Conservation (phyloP, 1,140 invertebrate species). For the Saxidomus purpurata region DNA sequence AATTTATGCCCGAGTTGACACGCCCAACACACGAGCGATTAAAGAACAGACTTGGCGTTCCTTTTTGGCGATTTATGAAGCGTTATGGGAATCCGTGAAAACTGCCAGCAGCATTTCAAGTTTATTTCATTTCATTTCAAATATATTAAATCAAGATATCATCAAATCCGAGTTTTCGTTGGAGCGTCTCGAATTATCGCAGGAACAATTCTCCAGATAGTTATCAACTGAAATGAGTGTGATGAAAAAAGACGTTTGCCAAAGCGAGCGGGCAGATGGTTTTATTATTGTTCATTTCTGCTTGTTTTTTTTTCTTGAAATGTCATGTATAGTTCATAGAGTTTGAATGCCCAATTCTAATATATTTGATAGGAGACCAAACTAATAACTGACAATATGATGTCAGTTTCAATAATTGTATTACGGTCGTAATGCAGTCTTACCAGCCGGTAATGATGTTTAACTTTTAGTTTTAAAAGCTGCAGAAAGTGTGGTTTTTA, state of each 20-base stretch:
- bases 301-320: not conserved
- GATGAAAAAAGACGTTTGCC: conserved; percentile 36
- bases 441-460: no score
- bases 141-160: conserved; percentile 41
- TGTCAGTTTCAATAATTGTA: no score
- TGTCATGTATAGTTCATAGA: no score
- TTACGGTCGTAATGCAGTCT: no score
- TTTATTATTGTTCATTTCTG: not conserved
- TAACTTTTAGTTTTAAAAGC: no score
- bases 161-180: conserved; percentile 28
- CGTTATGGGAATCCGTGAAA: not conserved
- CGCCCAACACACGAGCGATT: conserved; percentile 27
- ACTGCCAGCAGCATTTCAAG: conserved; percentile 23
- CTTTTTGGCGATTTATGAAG: not conserved
- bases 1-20: conserved; percentile 40
- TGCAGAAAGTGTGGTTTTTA: no score
- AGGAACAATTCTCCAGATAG: conserved; percentile 22
- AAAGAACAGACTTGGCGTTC: conserved; percentile 1
- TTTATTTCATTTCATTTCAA: conserved; percentile 52
- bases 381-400: no score
- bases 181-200: not conserved
- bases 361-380: no score
- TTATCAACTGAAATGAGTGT: conserved; percentile 21
- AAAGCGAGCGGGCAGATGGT: not conserved
- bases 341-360: no score